phyloP scores from a whole-genome alignment of 1,140 invertebrate species.

The Pseudomyrmex sp. region DNA sequence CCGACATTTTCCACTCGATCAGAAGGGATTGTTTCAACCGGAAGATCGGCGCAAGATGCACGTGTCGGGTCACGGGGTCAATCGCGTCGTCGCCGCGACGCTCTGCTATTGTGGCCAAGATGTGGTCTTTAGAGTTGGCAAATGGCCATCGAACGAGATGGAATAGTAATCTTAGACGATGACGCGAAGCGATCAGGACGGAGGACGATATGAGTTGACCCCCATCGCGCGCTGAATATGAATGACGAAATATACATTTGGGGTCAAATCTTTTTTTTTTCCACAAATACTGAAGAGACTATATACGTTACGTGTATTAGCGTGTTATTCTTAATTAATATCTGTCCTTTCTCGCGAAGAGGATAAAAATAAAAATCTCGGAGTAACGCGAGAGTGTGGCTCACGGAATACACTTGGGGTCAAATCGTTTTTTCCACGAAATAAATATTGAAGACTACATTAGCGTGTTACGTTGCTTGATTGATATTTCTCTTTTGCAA shows the following conservation, averaged over 20 bases:
- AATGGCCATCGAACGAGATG: constrained; percentile 47
- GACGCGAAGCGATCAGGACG: constrained; percentile 22
- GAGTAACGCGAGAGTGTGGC: too few relatives aligned
- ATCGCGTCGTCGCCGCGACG: constrained; percentile 14
- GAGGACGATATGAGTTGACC: constrained; percentile 30
- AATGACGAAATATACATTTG: not conserved
- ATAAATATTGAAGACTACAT: not conserved
- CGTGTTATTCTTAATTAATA: not conserved
- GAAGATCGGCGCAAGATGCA: constrained; percentile 29
- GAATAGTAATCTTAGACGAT: constrained; percentile 53
- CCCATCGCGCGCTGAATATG: constrained; percentile 21
- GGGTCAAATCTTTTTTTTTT: not conserved
- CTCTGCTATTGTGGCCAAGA: constrained; percentile 37
- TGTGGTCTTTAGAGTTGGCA: constrained; percentile 42
- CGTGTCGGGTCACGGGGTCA: constrained; percentile 51
- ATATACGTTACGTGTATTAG: not conserved
- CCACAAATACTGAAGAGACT: not conserved
- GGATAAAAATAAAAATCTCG: too few relatives aligned
- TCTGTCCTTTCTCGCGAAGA: not conserved
- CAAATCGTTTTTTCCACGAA: not conserved
- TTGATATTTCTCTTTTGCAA: not conserved
- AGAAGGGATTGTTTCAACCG: constrained; percentile 1
- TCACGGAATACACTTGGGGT: not conserved
- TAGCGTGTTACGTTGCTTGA: not conserved
- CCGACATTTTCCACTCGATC: constrained; percentile 10